Evolutionary conservation across 2,797 vertebrate genomes (phyloP).

Genomic region (Macroramphosus scolopax): DNA sequence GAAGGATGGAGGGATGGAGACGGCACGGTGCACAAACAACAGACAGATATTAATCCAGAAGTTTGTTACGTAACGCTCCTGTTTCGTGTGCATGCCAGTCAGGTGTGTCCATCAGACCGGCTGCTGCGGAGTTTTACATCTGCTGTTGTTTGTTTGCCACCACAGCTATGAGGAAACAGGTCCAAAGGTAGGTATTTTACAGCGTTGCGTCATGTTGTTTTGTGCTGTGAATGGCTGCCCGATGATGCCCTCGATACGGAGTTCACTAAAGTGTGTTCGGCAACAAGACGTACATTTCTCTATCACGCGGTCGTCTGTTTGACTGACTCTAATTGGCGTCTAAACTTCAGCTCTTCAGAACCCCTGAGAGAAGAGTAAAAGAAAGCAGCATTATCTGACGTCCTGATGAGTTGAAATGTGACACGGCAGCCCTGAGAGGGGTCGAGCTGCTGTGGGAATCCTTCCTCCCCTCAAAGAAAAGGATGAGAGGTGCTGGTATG

Average conservation of each 20-base stretch:
- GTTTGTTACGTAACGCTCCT: slow-evolving; percentile 39
- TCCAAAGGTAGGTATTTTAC: slow-evolving; percentile 74
- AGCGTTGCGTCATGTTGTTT: slow-evolving; percentile 11
- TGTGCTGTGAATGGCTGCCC: slow-evolving; percentile 30
- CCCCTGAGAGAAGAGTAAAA: slow-evolving; percentile 12
- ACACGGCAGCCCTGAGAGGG: slow-evolving; percentile 23
- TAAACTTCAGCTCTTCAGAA: slow-evolving; percentile 40
- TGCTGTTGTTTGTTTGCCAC: slow-evolving; percentile 69
- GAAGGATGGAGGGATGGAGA: slow-evolving; percentile 36
- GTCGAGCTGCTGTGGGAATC: slow-evolving; percentile 50
- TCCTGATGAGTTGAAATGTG: slow-evolving; percentile 52
- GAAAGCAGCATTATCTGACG: slow-evolving; percentile 42
- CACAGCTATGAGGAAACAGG: slow-evolving; percentile 55
- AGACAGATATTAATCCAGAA: slow-evolving; percentile 41
- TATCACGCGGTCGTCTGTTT: slow-evolving; percentile 16
- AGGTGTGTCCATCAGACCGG: slow-evolving; percentile 56
- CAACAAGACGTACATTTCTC: neutral
- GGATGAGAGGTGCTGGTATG: slow-evolving; percentile 74
- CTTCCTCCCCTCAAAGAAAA: slow-evolving; percentile 40
- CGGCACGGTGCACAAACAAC: neutral
- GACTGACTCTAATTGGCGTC: slow-evolving; percentile 52
- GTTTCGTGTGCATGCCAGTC: slow-evolving; percentile 68
- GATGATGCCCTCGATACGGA: slow-evolving; percentile 25
- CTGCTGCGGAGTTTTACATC: slow-evolving; percentile 53
- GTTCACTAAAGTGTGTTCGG: slow-evolving; percentile 16